Conservation (phyloP, 2,888 invertebrate species). For the Callyntrura sp. region DNA sequence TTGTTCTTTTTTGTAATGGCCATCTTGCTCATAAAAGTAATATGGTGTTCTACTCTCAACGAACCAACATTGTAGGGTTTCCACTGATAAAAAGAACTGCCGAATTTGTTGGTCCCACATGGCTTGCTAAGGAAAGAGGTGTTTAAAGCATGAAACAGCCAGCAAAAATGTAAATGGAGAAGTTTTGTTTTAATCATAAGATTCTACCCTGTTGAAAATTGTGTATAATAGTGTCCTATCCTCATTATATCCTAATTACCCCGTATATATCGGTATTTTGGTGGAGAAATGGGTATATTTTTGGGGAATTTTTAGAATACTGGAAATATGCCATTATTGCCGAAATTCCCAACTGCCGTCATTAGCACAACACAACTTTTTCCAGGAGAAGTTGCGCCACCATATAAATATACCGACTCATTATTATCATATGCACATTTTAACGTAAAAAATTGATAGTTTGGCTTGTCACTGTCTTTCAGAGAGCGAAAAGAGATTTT, state of each 20-base stretch:
- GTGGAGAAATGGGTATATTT: neutral
- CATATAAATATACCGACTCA: neutral
- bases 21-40: conserved; percentile 18
- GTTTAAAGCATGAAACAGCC: neutral
- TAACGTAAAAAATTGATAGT: conserved; percentile 16
- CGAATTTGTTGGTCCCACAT: neutral
- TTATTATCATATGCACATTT: conserved; percentile 15
- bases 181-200: conserved; percentile 9
- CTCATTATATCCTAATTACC: neutral
- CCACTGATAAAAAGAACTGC: neutral
- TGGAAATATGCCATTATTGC: conserved; percentile 27
- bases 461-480: neutral
- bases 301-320: neutral
- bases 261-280: neutral
- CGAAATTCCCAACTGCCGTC: neutral
- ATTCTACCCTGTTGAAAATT: neutral
- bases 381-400: neutral
- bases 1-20: conserved; percentile 13
- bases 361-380: conserved; percentile 2
- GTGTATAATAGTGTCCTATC: neutral
- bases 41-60: neutral
- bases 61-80: neutral
- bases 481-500: neutral
- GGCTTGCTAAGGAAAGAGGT: neutral
- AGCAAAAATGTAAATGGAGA: neutral